phyloP scores from a whole-genome alignment of 2,113 vertebrate genomes.

The Nibea coibor region DNA sequence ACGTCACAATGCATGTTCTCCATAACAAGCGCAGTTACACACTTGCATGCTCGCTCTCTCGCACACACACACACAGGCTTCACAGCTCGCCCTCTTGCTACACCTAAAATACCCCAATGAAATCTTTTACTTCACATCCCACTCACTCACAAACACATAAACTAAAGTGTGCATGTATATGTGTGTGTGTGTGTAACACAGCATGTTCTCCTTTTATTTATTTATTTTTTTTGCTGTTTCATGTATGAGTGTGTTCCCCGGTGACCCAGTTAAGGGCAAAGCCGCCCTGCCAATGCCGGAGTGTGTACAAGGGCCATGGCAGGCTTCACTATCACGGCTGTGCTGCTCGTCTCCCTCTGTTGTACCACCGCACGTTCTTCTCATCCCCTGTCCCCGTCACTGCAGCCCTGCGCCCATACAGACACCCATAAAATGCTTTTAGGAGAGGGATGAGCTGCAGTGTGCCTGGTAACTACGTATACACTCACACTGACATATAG shows the following conservation, averaged over 20 bases:
- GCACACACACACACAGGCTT: constrained; percentile 30
- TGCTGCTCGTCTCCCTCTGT: constrained; percentile 10
- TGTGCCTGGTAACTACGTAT: constrained; percentile 48
- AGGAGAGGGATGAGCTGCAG: constrained; percentile 74
- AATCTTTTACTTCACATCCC: constrained; percentile 43
- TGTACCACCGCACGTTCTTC: constrained; percentile 32
- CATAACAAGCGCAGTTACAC: constrained; percentile 44
- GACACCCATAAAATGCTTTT: constrained; percentile 77
- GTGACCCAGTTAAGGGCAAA: constrained; percentile 81
- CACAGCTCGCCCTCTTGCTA: constrained; percentile 38
- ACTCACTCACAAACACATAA: constrained; percentile 32
- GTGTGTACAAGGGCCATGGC: constrained; percentile 49
- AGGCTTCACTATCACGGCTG: constrained; percentile 29
- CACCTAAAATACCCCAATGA: constrained; percentile 43
- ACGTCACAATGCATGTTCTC: constrained; percentile 66
- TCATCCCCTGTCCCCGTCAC: constrained; percentile 53
- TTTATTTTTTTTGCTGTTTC: constrained; percentile 62
- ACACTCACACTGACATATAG: constrained; percentile 44
- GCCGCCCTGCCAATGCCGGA: constrained; percentile 49
- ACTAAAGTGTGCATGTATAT: constrained; percentile 5
- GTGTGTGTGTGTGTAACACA: constrained; percentile 33
- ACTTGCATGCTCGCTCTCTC: constrained; percentile 10
- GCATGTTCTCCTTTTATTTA: constrained; percentile 37
- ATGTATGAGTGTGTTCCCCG: constrained; percentile 65
- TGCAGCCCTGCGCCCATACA: constrained; percentile 74